These are phyloP conservation scores for Eulemur coronatus DNA, from an alignment of 2,797 vertebrate species.

Conservation along the genomic window DNA sequence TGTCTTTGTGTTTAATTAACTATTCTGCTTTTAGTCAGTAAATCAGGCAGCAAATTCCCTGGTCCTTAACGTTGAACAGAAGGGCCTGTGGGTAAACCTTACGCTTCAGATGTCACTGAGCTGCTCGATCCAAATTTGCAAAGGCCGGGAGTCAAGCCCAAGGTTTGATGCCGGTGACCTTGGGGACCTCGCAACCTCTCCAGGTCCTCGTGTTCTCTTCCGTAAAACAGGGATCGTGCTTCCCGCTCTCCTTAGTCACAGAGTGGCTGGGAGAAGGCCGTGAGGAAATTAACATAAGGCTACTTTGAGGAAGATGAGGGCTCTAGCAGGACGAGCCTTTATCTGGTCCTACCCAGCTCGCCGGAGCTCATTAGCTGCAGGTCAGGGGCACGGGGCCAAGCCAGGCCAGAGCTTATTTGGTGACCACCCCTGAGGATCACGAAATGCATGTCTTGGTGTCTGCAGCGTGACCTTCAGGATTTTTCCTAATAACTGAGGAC, in stretches of 20 bases:
- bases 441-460: background rate
- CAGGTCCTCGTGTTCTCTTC: background rate
- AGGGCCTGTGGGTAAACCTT: background rate
- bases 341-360: background rate
- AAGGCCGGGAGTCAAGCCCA: accelerated
- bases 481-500: background rate
- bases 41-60: background rate
- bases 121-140: background rate
- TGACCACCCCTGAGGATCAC: accelerated
- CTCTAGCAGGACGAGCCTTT: background rate
- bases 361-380: background rate
- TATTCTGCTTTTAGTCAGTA: constrained; percentile 10
- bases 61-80: background rate
- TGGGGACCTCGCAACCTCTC: background rate
- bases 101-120: background rate
- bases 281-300: constrained; percentile 1
- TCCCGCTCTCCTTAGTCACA: background rate
- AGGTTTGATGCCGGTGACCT: background rate
- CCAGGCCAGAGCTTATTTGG: background rate
- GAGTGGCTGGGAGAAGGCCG: background rate
- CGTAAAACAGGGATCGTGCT: background rate
- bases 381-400: background rate
- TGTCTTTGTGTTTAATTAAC: constrained; percentile 55
- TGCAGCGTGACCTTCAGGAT: background rate
- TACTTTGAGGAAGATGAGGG: background rate